Evolutionary conservation across 2,797 vertebrate genomes (phyloP), one percentile per base, ranked within the genome.

Genomic region (Dipus sagitta): DNA sequence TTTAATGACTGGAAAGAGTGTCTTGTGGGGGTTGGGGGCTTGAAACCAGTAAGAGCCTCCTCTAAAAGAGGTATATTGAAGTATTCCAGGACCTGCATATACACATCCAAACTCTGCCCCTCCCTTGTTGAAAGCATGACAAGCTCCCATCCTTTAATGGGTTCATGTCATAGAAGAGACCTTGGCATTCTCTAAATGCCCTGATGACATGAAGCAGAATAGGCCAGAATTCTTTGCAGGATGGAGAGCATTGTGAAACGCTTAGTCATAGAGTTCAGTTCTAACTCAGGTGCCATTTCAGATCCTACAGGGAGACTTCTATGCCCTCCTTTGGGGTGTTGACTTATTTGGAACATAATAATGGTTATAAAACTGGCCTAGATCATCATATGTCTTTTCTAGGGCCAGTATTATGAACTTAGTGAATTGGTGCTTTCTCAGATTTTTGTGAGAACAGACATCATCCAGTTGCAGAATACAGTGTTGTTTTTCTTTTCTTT

Each of bases 1-100:
- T 93, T 96, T 97, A 96, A 95, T 95, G 87, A 80, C 91, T 97
- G 87, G 84, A 96, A 97, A 94, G 95, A 92, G 88, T 93, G 93
- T 92, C 88, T 94, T 58, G 1, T 85, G 71, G 54, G 72, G 60
- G 42, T 52, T 88, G 38, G 88, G 15, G 71, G 17, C 52, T 96
- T 96, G 76, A 95, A 96, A 94, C 71, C 93, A 85, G 79, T 65
- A 89, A 58, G 85, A 87, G 54, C 54, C 78, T 94, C 88, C 68
- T 91, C 75, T 92, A 87, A 87, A 92, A 86, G 87, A 89, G 42
- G 28, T 91, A 32, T 54, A 20, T 87, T 90, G 88, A 91, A 93
- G 84, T 86, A 60, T 91, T 95, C 32, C 77, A 78, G 83, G 76
- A 58, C 85, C 62, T 71, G n/a, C 23, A 34, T 23, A 7, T 7